Conservation (phyloP, 2,113 vertebrate genomes). For the Vulpes vulpes region DNA sequence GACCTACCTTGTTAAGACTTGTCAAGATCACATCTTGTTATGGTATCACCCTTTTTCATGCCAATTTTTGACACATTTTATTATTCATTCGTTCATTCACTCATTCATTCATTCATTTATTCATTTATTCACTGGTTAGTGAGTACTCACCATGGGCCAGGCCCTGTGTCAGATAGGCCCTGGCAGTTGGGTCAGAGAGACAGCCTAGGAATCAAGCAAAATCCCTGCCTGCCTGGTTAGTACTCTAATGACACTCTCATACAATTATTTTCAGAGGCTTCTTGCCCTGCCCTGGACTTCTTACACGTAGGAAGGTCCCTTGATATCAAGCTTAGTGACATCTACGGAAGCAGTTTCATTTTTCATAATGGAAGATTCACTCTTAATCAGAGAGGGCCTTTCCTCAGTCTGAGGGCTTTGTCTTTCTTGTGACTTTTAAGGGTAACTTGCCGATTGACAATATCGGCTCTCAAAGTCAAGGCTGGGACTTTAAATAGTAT, state of each 20-base stretch:
- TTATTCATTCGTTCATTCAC: neutral
- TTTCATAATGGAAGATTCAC: neutral
- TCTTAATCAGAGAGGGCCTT: slow-evolving; percentile 14
- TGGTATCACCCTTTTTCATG: neutral
- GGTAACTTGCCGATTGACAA: neutral
- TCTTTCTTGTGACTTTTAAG: neutral
- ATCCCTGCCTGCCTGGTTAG: neutral
- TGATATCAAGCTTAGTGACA: neutral
- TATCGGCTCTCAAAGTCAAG: neutral
- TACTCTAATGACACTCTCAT: neutral
- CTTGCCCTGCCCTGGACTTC: neutral
- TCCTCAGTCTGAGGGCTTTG: neutral
- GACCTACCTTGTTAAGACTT: neutral
- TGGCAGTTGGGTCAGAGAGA: neutral
- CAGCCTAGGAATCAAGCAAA: neutral
- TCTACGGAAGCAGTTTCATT: neutral
- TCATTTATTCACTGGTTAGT: neutral
- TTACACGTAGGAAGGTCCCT: neutral
- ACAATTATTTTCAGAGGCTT: neutral
- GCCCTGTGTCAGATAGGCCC: neutral
- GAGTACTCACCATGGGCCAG: neutral
- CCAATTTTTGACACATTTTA: neutral
- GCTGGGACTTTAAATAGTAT: slow-evolving; percentile 1
- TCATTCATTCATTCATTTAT: neutral
- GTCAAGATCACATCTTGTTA: neutral